Evolutionary conservation across 2,888 invertebrate species (phyloP).

Genomic region (Girardia tigrina): DNA sequence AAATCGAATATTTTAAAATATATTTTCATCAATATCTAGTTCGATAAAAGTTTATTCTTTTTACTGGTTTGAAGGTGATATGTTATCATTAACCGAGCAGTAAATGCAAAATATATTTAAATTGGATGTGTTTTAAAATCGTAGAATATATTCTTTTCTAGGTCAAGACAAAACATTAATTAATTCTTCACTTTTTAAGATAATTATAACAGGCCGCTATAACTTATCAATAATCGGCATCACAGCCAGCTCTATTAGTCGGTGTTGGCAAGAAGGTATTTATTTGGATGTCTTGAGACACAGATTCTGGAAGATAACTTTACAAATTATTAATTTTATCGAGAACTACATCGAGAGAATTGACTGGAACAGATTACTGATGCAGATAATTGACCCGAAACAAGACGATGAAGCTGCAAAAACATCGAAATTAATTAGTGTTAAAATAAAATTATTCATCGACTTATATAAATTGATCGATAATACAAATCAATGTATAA

Average conservation of each 20-base stretch:
- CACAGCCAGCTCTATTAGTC: conserved; percentile 54
- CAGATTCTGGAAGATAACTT: conserved; percentile 69
- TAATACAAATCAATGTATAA: no score
- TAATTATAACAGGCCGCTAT: neutral
- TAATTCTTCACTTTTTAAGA: no score
- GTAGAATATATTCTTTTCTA: no score
- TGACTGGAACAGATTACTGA: conserved; percentile 38
- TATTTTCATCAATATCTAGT: no score
- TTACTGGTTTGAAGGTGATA: no score
- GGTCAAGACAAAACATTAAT: no score
- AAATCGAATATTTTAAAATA: no score
- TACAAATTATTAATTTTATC: conserved; percentile 69
- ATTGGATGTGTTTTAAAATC: no score
- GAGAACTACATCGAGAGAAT: conserved; percentile 58
- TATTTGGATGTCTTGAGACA: conserved; percentile 59
- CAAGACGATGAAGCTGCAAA: neutral
- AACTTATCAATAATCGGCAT: conserved; percentile 37
- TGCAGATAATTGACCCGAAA: neutral
- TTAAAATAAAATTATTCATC: neutral
- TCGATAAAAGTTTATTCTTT: no score
- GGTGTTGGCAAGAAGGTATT: conserved; percentile 66
- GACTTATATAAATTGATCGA: neutral
- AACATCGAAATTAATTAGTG: neutral
- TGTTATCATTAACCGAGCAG: no score
- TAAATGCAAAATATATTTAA: no score